These are phyloP conservation scores for Neogobius melanostomus DNA, from an alignment of 2,113 vertebrate species.

Conservation along the genomic window DNA sequence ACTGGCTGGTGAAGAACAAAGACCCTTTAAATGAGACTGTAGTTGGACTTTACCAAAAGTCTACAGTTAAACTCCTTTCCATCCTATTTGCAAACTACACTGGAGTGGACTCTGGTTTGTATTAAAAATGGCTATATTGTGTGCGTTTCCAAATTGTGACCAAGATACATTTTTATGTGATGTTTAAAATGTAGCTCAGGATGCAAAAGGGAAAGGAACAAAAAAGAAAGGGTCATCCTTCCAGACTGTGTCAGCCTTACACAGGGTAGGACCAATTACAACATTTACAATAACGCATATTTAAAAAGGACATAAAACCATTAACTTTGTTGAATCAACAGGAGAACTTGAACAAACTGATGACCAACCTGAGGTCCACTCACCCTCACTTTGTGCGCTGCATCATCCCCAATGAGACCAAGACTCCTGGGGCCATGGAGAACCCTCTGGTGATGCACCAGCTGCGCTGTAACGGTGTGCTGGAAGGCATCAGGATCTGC, in stretches of 20 bases:
- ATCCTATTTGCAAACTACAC: conserved; percentile 82
- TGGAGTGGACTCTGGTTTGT: conserved; percentile 63
- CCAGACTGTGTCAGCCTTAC: conserved; percentile 88
- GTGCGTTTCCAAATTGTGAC: background rate
- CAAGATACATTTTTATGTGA: background rate
- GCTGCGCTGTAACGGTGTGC: conserved; percentile 86
- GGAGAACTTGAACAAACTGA: conserved; percentile 91
- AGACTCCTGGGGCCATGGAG: conserved; percentile 84
- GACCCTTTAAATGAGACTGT: conserved; percentile 86
- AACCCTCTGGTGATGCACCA: conserved; percentile 89
- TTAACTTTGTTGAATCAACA: conserved; percentile 36
- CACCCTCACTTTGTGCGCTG: conserved; percentile 90
- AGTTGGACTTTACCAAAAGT: conserved; percentile 87
- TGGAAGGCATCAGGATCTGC: conserved; percentile 86
- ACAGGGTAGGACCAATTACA: conserved; percentile 75
- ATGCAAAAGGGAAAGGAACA: background rate
- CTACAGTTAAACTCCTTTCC: conserved; percentile 75
- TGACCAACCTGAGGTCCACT: conserved; percentile 87
- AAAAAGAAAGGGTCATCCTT: conserved; percentile 90
- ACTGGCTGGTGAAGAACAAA: conserved; percentile 88
- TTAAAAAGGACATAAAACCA: background rate
- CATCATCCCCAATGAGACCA: conserved; percentile 87
- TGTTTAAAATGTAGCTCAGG: background rate
- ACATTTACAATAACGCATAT: background rate
- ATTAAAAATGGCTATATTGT: background rate